phyloP scores from a whole-genome alignment of 1,140 invertebrate species.

The Trinorchestia longiramus region DNA sequence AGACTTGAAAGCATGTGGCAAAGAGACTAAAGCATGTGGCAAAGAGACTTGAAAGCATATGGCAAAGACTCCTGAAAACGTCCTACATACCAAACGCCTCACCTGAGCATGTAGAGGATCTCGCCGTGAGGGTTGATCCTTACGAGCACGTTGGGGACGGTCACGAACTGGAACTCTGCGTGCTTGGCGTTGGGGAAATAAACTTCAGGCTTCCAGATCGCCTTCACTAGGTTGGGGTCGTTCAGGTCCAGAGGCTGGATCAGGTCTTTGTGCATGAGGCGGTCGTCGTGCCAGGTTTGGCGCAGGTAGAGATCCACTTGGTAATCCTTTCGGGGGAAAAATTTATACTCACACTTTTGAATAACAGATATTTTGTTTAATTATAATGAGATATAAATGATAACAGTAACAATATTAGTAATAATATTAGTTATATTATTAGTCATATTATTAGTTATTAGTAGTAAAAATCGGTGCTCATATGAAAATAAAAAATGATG shows the following conservation, averaged over 20 bases:
- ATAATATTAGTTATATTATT: too few relatives aligned
- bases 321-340: conserved; percentile 72
- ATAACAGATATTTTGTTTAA: neutral
- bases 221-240: conserved; percentile 75
- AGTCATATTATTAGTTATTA: too few relatives aligned
- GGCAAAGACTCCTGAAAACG: too few relatives aligned
- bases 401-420: too few relatives aligned
- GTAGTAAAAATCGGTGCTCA: too few relatives aligned
- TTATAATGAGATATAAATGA: neutral
- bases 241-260: conserved; percentile 74
- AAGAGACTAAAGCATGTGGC: too few relatives aligned
- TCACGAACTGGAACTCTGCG: conserved; percentile 70
- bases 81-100: neutral
- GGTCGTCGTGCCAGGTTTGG: conserved; percentile 74
- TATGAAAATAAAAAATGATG: too few relatives aligned
- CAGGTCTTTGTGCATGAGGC: conserved; percentile 72
- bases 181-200: conserved; percentile 80
- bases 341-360: neutral
- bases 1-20: too few relatives aligned
- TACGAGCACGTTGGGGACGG: too few relatives aligned
- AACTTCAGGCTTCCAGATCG: conserved; percentile 79
- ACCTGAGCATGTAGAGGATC: conserved; percentile 59
- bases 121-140: conserved; percentile 67
- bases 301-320: conserved; percentile 76
- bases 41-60: too few relatives aligned